A percentile compares a stretch with the other conserved stretches of the same genome.
Evolutionary conservation across 2,888 invertebrate genomes (phyloP).

Genomic region (Neria commutata): DNA sequence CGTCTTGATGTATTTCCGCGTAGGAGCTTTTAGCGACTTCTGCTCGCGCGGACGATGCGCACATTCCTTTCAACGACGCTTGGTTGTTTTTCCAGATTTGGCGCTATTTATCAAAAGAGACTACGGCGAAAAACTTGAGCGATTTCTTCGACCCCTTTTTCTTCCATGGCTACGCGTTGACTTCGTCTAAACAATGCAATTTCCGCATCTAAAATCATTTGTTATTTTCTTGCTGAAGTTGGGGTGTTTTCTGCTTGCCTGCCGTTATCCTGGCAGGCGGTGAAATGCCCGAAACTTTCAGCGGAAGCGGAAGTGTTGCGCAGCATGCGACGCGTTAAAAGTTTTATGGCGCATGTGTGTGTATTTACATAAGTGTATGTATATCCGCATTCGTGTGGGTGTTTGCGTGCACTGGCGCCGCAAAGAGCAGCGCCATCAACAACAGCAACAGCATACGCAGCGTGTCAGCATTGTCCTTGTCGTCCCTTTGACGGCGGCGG

Average conservation of each 20-base stretch:
- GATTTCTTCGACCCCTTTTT: too few relatives aligned
- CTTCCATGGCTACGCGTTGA: too few relatives aligned
- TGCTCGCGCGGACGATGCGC: too few relatives aligned
- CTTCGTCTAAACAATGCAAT: neutral
- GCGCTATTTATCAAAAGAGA: too few relatives aligned
- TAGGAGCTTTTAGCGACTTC: too few relatives aligned
- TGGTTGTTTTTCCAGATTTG: too few relatives aligned
- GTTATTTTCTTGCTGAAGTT: conserved; percentile 5
- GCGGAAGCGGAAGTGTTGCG: conserved; percentile 53
- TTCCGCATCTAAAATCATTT: conserved; percentile 7
- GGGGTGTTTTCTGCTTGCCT: too few relatives aligned
- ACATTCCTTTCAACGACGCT: too few relatives aligned
- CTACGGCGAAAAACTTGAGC: too few relatives aligned
- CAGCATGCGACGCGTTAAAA: conserved; percentile 42
- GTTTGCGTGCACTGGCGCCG: neutral
- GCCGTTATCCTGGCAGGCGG: too few relatives aligned
- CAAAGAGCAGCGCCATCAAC: neutral
- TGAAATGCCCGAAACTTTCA: conserved; percentile 28
- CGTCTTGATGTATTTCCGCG: too few relatives aligned
- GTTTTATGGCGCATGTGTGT: neutral
- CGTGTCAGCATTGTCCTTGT: too few relatives aligned
- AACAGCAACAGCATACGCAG: neutral
- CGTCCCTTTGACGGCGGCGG: neutral
- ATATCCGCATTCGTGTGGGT: neutral
- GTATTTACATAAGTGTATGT: neutral